A percentile compares a stretch with the other conserved stretches of the same genome.
These are phyloP conservation scores for Limnothrissa miodon DNA, from an alignment of 2,113 vertebrate genomes.

Conservation along the genomic window DNA sequence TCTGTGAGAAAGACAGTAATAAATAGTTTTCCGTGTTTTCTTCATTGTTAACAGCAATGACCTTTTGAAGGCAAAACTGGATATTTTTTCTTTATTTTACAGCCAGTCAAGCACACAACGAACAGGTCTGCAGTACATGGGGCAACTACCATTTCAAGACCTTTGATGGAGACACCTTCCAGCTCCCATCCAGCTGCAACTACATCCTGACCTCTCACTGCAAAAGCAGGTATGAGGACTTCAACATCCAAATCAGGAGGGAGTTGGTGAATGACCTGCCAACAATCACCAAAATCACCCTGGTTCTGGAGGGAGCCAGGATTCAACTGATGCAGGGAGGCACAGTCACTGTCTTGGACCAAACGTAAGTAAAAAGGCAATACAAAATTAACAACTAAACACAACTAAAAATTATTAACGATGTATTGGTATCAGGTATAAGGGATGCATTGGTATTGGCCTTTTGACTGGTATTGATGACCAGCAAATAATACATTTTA, in stretches of 20 bases:
- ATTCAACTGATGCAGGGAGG: conserved; percentile 66
- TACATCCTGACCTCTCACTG: conserved; percentile 81
- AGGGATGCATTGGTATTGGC: too few relatives aligned
- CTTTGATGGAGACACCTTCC: conserved; percentile 82
- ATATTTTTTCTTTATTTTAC: not conserved
- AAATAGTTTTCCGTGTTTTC: not conserved
- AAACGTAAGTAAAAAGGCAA: conserved; percentile 61
- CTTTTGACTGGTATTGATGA: too few relatives aligned
- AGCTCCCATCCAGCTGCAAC: conserved; percentile 79
- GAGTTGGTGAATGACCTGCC: conserved; percentile 31
- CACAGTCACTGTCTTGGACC: conserved; percentile 65
- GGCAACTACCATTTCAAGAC: conserved; percentile 85
- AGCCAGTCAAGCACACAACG: conserved; percentile 61
- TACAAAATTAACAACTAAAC: not conserved
- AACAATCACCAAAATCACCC: conserved; percentile 66
- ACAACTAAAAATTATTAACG: too few relatives aligned
- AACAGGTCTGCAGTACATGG: conserved; percentile 88
- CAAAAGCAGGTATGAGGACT: conserved; percentile 66
- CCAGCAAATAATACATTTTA: too few relatives aligned
- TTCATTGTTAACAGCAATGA: not conserved
- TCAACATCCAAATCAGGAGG: conserved; percentile 80
- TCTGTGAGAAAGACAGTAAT: too few relatives aligned
- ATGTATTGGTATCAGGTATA: too few relatives aligned
- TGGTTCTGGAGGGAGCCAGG: conserved; percentile 67
- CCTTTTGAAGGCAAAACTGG: not conserved